Evolutionary conservation across 2,113 vertebrate species (phyloP).

Genomic region (Solea solea): DNA sequence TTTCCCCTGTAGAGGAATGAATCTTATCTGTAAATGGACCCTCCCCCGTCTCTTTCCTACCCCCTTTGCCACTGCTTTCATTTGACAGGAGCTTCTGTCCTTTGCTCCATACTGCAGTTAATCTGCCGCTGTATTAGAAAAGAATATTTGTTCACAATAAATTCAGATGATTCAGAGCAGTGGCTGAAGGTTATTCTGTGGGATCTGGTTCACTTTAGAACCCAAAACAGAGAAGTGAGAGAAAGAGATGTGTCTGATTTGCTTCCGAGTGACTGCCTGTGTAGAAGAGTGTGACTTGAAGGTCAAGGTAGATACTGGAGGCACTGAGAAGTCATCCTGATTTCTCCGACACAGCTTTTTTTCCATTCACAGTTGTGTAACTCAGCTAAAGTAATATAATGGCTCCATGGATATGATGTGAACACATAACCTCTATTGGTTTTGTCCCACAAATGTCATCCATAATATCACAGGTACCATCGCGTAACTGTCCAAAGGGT

Average conservation of each 20-base stretch:
- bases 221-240: slow-evolving; percentile 1
- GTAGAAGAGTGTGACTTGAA: not conserved
- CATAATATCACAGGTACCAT: too few relatives aligned
- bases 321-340: not conserved
- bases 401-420: too few relatives aligned
- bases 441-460: too few relatives aligned
- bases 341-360: not conserved
- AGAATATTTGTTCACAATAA: slow-evolving; percentile 72
- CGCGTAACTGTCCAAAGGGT: too few relatives aligned
- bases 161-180: slow-evolving; percentile 50
- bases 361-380: not conserved
- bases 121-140: slow-evolving; percentile 66
- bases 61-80: slow-evolving; percentile 35
- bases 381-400: not conserved
- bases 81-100: slow-evolving; percentile 50
- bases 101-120: slow-evolving; percentile 55
- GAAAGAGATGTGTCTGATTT: not conserved
- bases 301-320: not conserved
- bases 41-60: slow-evolving; percentile 12
- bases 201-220: not conserved
- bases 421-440: too few relatives aligned
- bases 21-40: slow-evolving; percentile 77
- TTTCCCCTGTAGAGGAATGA: slow-evolving; percentile 53
- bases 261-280: not conserved
- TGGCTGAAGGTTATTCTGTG: slow-evolving; percentile 67